Conservation (phyloP, 2,888 invertebrate genomes). For the Leucoma salicis region DNA sequence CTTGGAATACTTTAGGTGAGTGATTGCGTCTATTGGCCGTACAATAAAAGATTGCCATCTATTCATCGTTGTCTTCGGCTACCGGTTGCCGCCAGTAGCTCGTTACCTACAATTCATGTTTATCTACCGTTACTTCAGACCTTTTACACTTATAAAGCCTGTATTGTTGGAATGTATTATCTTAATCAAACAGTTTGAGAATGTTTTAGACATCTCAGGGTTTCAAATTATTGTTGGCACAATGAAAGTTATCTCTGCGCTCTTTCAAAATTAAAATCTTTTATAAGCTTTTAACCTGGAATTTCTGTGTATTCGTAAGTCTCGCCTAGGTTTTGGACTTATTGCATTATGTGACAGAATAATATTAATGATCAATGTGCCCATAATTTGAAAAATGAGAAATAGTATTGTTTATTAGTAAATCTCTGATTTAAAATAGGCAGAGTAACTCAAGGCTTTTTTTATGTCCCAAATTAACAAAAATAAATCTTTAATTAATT, state of each 20-base stretch:
- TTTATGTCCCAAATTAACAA: too few species aligned
- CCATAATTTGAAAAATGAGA: too few species aligned
- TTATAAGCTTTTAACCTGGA: not conserved
- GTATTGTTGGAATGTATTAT: constrained; percentile 3
- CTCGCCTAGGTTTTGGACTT: too few species aligned
- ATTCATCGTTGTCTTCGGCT: constrained; percentile 17
- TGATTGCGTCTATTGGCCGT: not conserved
- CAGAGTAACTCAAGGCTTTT: too few species aligned
- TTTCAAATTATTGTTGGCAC: too few species aligned
- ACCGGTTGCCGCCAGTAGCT: constrained; percentile 9
- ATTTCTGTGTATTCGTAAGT: not conserved
- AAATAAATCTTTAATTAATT: too few species aligned
- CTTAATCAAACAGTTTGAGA: constrained; percentile 2
- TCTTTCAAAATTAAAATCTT: too few species aligned
- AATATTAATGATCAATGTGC: too few species aligned
- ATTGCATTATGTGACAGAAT: too few species aligned
- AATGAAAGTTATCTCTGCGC: too few species aligned
- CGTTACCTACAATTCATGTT: not conserved
- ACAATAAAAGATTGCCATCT: constrained; percentile 20
- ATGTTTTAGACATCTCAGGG: constrained; percentile 5
- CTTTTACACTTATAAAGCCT: constrained; percentile 22
- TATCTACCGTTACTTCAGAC: constrained; percentile 24
- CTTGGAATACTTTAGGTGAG: not conserved
- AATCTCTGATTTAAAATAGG: too few species aligned
- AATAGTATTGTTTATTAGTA: too few species aligned